Percentiles rank a stretch among this genome's conserved stretches.
Conservation (phyloP, 2,888 invertebrate genomes). For the Steinernema scapterisci region DNA sequence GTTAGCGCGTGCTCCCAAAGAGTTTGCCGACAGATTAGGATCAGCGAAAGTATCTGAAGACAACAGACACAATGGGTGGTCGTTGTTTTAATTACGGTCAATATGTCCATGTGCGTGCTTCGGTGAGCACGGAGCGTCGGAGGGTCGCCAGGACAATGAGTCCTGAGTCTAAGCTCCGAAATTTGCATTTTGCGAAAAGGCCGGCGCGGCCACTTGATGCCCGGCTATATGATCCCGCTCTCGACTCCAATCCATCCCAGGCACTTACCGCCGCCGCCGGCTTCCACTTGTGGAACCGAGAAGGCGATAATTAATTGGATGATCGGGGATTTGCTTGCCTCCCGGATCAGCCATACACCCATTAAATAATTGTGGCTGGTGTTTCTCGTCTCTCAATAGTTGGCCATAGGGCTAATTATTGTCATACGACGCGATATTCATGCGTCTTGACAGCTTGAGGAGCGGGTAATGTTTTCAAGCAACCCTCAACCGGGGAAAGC, state of each 20-base stretch:
- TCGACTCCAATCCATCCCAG: slow-evolving; percentile 20
- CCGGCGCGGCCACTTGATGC: slow-evolving; percentile 18
- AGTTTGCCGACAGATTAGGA: slow-evolving; percentile 23
- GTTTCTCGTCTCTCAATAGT: not conserved
- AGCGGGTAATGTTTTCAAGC: not conserved
- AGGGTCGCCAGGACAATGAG: not conserved
- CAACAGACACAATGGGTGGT: slow-evolving; percentile 17
- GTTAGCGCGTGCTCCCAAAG: not conserved
- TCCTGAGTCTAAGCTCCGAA: not conserved
- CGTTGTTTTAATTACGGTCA: slow-evolving; percentile 32
- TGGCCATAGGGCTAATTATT: slow-evolving; percentile 17
- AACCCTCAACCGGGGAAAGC: not conserved
- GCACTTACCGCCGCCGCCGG: slow-evolving; percentile 18
- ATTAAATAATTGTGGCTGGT: slow-evolving; percentile 28
- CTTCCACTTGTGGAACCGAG: slow-evolving; percentile 19
- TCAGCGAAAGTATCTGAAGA: slow-evolving; percentile 27
- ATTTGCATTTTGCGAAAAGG: slow-evolving; percentile 27
- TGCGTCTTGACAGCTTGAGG: slow-evolving; percentile 8
- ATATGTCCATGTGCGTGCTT: slow-evolving; percentile 26
- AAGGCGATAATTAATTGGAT: slow-evolving; percentile 30
- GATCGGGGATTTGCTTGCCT: slow-evolving; percentile 11
- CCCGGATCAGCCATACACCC: not conserved
- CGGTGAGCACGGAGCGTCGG: not conserved
- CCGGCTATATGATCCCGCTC: slow-evolving; percentile 18
- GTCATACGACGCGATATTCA: slow-evolving; percentile 21